A percentile compares a stretch with the other conserved stretches of the same genome.
Evolutionary conservation across 2,113 vertebrate species (phyloP).

Genomic region (Lanius ludovicianus): DNA sequence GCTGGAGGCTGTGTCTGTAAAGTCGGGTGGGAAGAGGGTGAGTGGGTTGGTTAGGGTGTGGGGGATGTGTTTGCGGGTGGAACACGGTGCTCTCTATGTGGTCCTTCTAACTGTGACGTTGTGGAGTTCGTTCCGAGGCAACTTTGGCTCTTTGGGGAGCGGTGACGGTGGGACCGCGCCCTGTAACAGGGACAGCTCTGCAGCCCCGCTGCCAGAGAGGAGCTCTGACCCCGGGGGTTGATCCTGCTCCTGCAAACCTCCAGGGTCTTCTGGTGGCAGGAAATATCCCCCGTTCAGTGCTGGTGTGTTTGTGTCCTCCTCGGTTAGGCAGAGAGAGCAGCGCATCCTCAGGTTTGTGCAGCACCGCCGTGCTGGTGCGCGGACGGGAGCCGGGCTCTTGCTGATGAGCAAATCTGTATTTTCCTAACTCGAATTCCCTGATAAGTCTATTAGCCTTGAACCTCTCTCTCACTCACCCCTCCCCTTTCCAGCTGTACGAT

Average conservation of each 20-base stretch:
- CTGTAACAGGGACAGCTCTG: fast-evolving
- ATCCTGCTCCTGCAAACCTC: too few relatives aligned
- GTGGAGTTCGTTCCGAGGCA: neutral
- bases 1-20: fast-evolving
- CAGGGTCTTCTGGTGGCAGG: neutral
- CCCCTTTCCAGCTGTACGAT: neutral
- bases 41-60: fast-evolving
- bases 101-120: fast-evolving
- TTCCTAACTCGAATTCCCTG: neutral
- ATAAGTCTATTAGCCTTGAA: conserved; percentile 10
- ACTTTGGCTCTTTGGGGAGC: fast-evolving
- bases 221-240: neutral
- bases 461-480: neutral
- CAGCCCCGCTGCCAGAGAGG: fast-evolving
- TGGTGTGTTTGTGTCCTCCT: fast-evolving
- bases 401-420: neutral
- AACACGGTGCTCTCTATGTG: fast-evolving
- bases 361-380: neutral
- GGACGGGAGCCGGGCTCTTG: neutral
- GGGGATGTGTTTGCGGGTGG: fast-evolving
- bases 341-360: fast-evolving
- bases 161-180: fast-evolving
- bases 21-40: fast-evolving
- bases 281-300: fast-evolving
- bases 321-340: neutral